These are phyloP conservation scores for Hippocampus abdominalis DNA, from an alignment of 2,113 vertebrate genomes.

Conservation along the genomic window DNA sequence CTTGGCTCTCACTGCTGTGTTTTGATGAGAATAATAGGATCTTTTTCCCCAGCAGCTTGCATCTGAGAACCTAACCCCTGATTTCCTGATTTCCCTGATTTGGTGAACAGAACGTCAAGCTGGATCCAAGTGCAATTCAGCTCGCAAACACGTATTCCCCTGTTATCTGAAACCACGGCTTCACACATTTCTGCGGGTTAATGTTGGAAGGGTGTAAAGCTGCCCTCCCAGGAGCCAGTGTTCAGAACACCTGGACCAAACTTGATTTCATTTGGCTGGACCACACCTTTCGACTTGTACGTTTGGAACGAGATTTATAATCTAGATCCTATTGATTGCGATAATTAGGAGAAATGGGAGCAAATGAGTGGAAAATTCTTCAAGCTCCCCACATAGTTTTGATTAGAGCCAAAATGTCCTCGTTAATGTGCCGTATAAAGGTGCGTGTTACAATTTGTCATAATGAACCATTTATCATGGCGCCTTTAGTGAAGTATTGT, in stretches of 20 bases:
- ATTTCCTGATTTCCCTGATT: slow-evolving; percentile 37
- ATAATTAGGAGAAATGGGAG: slow-evolving; percentile 5
- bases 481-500: slow-evolving; percentile 26
- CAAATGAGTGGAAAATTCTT: slow-evolving; percentile 9
- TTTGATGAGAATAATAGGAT: slow-evolving; percentile 36
- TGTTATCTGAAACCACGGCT: slow-evolving; percentile 25
- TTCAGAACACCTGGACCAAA: slow-evolving; percentile 7
- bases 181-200: slow-evolving; percentile 9
- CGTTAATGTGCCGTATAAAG: slow-evolving; percentile 21
- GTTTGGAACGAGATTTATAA: slow-evolving; percentile 1
- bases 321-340: slow-evolving; percentile 16
- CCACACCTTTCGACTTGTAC: slow-evolving; percentile 31
- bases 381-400: slow-evolving; percentile 5
- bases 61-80: slow-evolving; percentile 32
- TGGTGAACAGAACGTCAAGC: slow-evolving; percentile 27
- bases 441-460: slow-evolving; percentile 27
- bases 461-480: slow-evolving; percentile 41
- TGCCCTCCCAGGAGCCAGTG: slow-evolving; percentile 9
- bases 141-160: slow-evolving; percentile 18
- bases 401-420: slow-evolving; percentile 19
- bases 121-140: slow-evolving; percentile 25
- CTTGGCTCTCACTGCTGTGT: slow-evolving; percentile 47
- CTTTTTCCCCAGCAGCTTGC: slow-evolving; percentile 12
- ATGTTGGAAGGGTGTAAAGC: slow-evolving; percentile 19
- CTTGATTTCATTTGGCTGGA: slow-evolving; percentile 5